Evolutionary conservation across 1,140 invertebrate genomes (phyloP), one percentile per base, ranked within the genome.

Genomic region (Daktulosphaira vitifoliae): DNA sequence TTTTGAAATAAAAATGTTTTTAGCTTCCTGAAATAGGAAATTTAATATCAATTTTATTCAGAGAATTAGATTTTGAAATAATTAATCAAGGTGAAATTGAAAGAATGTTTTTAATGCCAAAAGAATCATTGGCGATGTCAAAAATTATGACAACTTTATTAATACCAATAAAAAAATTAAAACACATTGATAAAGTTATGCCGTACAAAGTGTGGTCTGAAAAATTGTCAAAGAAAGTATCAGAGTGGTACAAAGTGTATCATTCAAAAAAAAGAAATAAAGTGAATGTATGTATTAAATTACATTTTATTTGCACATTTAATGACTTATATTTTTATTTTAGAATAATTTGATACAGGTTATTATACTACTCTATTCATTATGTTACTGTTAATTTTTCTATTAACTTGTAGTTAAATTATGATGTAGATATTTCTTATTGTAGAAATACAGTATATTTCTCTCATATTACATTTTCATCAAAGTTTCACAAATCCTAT

Each of bases 31-130:
- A 59, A 38, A 52, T 67, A 1, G 52, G 48, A 13, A 20, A 48
- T 18, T 65, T 68, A 56, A 4, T 66, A n/a, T 8, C 39, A 25
- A 67, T 65, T 44, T 7, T 56, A 42, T 44, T 42, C 16, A 52
- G 51, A 37, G 9, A 33, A 49, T 22, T 33, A 13, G 25, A 46
- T 46, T 2, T 46, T 42, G 44, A 66, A 33, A n/a, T 52, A 7
- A n/a, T 54, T 37, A 54, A 54, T 22, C 65, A 66, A 54, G 44
- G 51, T 13, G 52, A 56, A 66, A 66, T 66, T 46, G 65, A 66
- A 54, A 53, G 65, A 29, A 66, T 66, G 65, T 66, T 66, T 66
- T 54, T 66, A 54, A 56, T 66, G 20, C 65, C 65, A 26, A 42
- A 48, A 54, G 26, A 66, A 48, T 66, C 51, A 13, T 46, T 16